A percentile compares a stretch with the other conserved stretches of the same genome.
phyloP scores from a whole-genome alignment of 2,888 invertebrate genomes.

The Prosapia bicincta region DNA sequence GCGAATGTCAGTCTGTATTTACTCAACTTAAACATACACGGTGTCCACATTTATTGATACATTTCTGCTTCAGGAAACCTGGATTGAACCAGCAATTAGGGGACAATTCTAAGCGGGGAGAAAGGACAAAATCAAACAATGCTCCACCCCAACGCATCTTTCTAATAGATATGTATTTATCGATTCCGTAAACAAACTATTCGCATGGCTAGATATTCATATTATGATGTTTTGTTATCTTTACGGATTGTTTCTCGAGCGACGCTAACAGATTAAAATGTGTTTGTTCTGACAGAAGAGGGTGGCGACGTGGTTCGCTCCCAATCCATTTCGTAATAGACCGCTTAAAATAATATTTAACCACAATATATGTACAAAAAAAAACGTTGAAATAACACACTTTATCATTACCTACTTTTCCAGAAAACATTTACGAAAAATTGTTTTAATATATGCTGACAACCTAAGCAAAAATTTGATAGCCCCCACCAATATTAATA shows the following conservation, averaged over 20 bases:
- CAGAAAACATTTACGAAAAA: no score
- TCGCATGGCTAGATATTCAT: background rate
- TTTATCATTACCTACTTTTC: no score
- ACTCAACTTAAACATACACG: no score
- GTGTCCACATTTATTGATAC: background rate
- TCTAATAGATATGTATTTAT: background rate
- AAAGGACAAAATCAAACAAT: background rate
- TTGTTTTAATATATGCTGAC: no score
- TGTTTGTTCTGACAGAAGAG: background rate
- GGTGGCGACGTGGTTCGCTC: background rate
- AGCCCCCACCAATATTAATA: no score
- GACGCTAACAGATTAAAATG: background rate
- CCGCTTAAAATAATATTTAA: no score
- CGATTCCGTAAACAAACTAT: background rate
- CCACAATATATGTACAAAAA: no score
- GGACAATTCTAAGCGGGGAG: background rate
- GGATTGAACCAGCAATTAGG: background rate
- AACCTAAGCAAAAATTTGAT: no score
- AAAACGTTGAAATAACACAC: no score
- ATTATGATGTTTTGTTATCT: background rate
- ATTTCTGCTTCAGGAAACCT: background rate
- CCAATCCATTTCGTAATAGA: background rate
- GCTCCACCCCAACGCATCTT: background rate
- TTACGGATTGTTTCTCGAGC: background rate
- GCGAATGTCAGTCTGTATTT: no score